Evolutionary conservation across 2,888 invertebrate species (phyloP).

Genomic region (Drosophila greeni): DNA sequence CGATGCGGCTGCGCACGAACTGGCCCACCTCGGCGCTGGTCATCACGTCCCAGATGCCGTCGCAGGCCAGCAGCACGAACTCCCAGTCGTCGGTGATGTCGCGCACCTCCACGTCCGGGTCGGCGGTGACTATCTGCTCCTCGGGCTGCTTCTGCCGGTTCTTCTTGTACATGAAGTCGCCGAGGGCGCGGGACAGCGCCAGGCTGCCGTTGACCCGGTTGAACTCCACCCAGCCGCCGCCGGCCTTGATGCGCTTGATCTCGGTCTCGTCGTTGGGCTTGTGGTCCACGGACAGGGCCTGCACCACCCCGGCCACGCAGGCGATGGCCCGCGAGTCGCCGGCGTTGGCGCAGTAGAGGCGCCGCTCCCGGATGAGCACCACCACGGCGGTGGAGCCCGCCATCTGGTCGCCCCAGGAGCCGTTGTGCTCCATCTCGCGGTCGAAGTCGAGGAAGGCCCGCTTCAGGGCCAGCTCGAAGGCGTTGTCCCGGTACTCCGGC

Average conservation of each 20-base stretch:
- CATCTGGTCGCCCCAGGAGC: conserved; percentile 91
- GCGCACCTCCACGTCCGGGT: conserved; percentile 92
- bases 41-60: conserved; percentile 99
- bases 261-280: conserved; percentile 95
- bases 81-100: conserved; percentile 93
- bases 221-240: conserved; percentile 97
- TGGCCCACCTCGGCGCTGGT: conserved; percentile 94
- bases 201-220: conserved; percentile 98
- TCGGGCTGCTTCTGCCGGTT: conserved; percentile 90
- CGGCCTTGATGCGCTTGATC: conserved; percentile 91
- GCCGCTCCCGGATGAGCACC: conserved; percentile 89
- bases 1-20: conserved; percentile 91
- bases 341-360: conserved; percentile 96
- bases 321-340: conserved; percentile 98
- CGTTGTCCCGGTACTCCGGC: conserved; percentile 86
- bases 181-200: conserved; percentile 95
- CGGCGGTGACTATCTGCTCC: conserved; percentile 98
- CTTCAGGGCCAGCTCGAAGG: conserved; percentile 90
- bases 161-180: conserved; percentile 97
- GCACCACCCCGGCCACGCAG: conserved; percentile 87
- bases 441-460: conserved; percentile 94
- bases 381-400: conserved; percentile 98
- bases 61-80: conserved; percentile 97
- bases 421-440: conserved; percentile 93
- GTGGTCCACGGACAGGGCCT: conserved; percentile 91